Conservation (phyloP, 2,888 invertebrate genomes). For the Aporophyla nigra region DNA sequence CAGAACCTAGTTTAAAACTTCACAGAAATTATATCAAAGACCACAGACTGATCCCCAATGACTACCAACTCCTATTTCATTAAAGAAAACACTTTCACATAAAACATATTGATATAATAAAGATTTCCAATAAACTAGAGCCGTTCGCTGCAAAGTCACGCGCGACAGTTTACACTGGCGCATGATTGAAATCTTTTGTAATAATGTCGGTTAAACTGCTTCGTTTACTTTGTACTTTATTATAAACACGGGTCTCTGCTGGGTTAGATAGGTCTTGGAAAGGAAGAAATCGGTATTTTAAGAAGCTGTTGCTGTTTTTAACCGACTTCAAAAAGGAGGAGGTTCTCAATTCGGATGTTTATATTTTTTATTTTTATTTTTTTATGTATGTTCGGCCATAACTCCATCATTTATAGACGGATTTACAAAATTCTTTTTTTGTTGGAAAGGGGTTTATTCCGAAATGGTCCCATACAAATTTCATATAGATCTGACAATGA, state of each 20-base stretch:
- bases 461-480: too few relatives aligned
- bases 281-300: too few relatives aligned
- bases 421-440: too few relatives aligned
- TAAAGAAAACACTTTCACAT: slow-evolving; percentile 14
- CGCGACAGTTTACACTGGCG: slow-evolving; percentile 66
- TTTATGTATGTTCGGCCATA: too few relatives aligned
- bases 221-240: slow-evolving; percentile 29
- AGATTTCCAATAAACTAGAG: slow-evolving; percentile 57
- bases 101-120: slow-evolving; percentile 55
- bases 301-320: too few relatives aligned
- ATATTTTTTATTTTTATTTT: too few relatives aligned
- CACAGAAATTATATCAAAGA: background rate
- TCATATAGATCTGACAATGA: too few relatives aligned
- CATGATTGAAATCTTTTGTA: slow-evolving; percentile 60
- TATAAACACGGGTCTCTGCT: slow-evolving; percentile 4
- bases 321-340: too few relatives aligned
- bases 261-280: background rate
- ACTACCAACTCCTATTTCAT: background rate
- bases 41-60: background rate
- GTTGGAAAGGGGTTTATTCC: too few relatives aligned
- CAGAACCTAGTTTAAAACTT: background rate
- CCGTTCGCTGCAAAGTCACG: slow-evolving; percentile 69
- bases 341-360: too few relatives aligned
- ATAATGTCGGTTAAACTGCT: slow-evolving; percentile 56
- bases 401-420: too few relatives aligned